Percentiles rank a stretch among this genome's conserved stretches.
These are phyloP conservation scores for Planococcus citri DNA, from an alignment of 1,140 invertebrate species.

Conservation along the genomic window DNA sequence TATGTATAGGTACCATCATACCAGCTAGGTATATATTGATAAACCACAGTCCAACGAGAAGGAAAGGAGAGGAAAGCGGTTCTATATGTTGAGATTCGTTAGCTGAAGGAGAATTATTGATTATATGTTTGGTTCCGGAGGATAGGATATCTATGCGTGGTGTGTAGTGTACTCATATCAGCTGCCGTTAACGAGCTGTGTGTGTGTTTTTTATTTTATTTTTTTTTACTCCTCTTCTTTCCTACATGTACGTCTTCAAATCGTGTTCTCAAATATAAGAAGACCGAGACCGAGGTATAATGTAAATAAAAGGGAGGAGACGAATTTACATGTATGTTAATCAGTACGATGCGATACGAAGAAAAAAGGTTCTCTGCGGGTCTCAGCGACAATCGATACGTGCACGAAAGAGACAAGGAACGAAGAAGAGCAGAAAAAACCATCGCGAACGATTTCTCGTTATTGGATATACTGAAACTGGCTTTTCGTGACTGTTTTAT, in stretches of 20 bases:
- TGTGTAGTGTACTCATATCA: not conserved
- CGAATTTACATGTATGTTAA: slow-evolving; percentile 15
- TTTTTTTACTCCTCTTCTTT: too few species aligned
- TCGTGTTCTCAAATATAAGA: not conserved
- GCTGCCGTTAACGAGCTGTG: slow-evolving; percentile 9
- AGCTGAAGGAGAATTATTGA: slow-evolving; percentile 16
- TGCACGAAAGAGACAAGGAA: not conserved
- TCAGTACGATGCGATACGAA: not conserved
- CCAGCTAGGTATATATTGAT: not conserved
- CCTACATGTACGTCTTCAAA: not conserved
- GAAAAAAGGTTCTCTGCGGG: not conserved
- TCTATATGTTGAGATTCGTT: not conserved
- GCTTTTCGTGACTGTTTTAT: not conserved
- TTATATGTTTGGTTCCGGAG: slow-evolving; percentile 9
- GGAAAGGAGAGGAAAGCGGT: not conserved
- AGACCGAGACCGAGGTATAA: not conserved
- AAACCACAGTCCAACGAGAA: not conserved
- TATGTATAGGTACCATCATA: too few species aligned
- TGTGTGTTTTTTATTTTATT: not conserved
- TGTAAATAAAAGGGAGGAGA: slow-evolving; percentile 18
- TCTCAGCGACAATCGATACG: slow-evolving; percentile 11
- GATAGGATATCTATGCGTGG: not conserved
- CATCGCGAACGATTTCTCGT: not conserved
- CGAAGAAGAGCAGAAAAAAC: not conserved
- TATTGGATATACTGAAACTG: not conserved